Evolutionary conservation across 2,888 invertebrate species (phyloP).

Genomic region (Ormyrus rosae): DNA sequence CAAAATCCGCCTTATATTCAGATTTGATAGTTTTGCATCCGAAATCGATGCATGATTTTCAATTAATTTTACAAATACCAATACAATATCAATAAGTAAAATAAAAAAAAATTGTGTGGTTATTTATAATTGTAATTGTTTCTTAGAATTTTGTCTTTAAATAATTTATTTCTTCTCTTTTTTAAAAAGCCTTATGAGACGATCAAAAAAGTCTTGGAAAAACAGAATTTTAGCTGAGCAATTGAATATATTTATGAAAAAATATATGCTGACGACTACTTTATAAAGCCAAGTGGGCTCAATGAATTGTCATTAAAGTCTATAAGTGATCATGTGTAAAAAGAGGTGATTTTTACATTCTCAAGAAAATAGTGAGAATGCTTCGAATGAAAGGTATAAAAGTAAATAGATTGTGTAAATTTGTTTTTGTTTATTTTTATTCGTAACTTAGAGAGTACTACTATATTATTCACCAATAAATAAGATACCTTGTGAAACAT

Average conservation of each 20-base stretch:
- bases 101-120: conserved; percentile 46
- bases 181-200: conserved; percentile 27
- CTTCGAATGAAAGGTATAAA: conserved; percentile 38
- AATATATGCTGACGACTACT: conserved; percentile 28
- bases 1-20: conserved; percentile 37
- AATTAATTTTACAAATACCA: conserved; percentile 18
- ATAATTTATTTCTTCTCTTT: conserved; percentile 19
- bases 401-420: conserved; percentile 21
- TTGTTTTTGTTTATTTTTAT: conserved; percentile 50
- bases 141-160: neutral
- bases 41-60: conserved; percentile 34
- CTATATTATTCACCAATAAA: neutral
- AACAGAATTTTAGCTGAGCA: conserved; percentile 29
- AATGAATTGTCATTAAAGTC: conserved; percentile 28
- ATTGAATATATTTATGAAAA: conserved; percentile 19
- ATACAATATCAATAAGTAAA: conserved; percentile 29
- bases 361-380: conserved; percentile 27
- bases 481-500: conserved; percentile 38
- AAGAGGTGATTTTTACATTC: conserved; percentile 24
- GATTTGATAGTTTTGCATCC: conserved; percentile 31
- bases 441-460: conserved; percentile 12
- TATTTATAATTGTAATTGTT: conserved; percentile 47
- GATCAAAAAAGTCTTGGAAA: conserved; percentile 39
- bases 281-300: conserved; percentile 27
- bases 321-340: conserved; percentile 22